Base-by-base conservation (phyloP, 2,888 invertebrate genomes). In the Patella caerulea region DNA sequence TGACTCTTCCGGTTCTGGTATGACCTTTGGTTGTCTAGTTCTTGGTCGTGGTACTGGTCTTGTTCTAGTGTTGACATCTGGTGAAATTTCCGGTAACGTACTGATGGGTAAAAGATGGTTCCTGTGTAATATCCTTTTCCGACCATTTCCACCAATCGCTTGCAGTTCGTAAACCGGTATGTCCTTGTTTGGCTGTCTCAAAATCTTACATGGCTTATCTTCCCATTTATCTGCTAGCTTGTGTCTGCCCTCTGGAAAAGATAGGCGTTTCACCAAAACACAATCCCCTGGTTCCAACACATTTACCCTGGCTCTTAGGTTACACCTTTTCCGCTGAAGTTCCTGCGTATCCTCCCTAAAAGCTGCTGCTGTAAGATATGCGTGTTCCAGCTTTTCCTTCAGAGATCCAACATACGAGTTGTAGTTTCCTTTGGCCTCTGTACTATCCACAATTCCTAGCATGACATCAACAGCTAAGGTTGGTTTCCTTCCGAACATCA, bases 11-110 rank as follows among this genome's bases (percentile, higher is more conserved):
- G 56, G 56, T 56, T 56, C 15, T 56, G 56, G 56, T 56, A 56
- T 56, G 15, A 56, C 15, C 56, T 56, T 56, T 14, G 56, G 56
- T 56, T 56, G 56, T 56, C 17, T 56, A 14, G 56, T 56, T 56
- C 56, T 56, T 56, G 56, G 56, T 56, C 56, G 56, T 56, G 56
- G 56, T 56, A 56, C 56, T 56, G 56, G 56, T 56, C 56, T 56
- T 56, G 56, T 15, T 56, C 56, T 56, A 56, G 56, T 56, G 17
- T 56, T 14, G 56, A 56, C 56, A 56, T 56, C 56, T 56, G 56
- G 15, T 56, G 56, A 17, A 56, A 56, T 56, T 56, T 56, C 56
- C 56, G 59, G 59, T 14, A 59, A 5, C 59, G 59, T n/a, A 59
- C 59, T 59, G 59, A 59, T 59, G 7, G 59, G 59, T 59, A 59